phyloP scores from a whole-genome alignment of 2,113 vertebrate genomes.

The Heterotilapia buettikoferi region DNA sequence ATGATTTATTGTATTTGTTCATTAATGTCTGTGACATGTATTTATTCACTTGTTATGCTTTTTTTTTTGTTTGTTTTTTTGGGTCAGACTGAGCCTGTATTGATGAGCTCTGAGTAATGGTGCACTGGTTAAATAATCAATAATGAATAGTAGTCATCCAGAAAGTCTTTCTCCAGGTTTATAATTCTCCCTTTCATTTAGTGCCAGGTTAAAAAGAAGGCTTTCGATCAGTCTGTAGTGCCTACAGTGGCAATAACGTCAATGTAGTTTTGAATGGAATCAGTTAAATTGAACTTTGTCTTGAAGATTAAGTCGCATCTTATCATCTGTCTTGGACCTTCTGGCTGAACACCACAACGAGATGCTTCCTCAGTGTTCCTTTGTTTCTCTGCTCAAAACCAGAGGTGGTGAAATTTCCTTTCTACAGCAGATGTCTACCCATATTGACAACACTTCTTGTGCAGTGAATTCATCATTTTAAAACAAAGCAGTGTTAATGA shows the following conservation, averaged over 20 bases:
- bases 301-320: not conserved
- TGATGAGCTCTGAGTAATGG: constrained; percentile 13
- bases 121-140: constrained; percentile 30
- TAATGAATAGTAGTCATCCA: not conserved
- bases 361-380: not conserved
- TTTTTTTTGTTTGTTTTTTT: not conserved
- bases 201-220: not conserved
- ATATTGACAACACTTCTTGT: not conserved
- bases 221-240: not conserved
- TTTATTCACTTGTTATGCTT: constrained; percentile 53
- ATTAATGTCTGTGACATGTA: constrained; percentile 37
- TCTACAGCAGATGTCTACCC: constrained; percentile 6
- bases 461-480: constrained; percentile 21
- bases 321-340: not conserved
- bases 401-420: not conserved
- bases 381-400: not conserved
- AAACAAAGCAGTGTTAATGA: constrained; percentile 20
- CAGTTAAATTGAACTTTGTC: not conserved
- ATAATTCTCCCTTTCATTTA: not conserved
- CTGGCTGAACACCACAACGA: not conserved
- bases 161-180: not conserved
- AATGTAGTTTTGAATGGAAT: not conserved
- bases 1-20: constrained; percentile 28
- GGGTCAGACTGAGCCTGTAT: constrained; percentile 49
- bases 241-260: not conserved